Base-by-base conservation (phyloP, 2,113 vertebrate genomes). In the Peromyscus maniculatus region DNA sequence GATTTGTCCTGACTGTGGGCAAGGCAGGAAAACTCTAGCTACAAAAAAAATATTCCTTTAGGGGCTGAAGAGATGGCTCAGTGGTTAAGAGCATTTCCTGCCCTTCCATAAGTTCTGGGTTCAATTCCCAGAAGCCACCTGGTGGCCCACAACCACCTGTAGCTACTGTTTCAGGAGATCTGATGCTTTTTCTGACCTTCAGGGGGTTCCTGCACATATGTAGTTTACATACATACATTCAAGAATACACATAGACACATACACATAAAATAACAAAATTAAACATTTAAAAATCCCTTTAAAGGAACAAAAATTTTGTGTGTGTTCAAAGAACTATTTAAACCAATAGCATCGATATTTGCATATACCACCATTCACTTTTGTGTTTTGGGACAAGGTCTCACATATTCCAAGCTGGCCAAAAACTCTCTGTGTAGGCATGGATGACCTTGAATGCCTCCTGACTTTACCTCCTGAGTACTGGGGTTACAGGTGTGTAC, bases 301-400 rank as follows among this genome's bases (percentile, higher is more conserved):
- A 74, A 46, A 95, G 71, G 84, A 16, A 52, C 39, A 72, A 55
- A 72, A 57, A 67, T 26, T 84, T 16, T 26, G 8, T 10, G 62
- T 72, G 33, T 71, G 57, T 62, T 86, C 43, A 79, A 82, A 94
- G 93, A 91, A 74, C 22, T 52, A 55, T 28, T 93, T 84, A 75
- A 62, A 43, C 0, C 0, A 71, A 91, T 66, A 43, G 31, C 19
- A 91, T 57, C 26, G 59, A 24, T 21, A 66, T 77, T 59, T 84
- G 28, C 24, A 66, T 28, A 21, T 0, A 46, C 12, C 2, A 66
- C 43, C 62, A 17, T 33, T 43, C 24, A 31, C 69, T 72, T 89
- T 31, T 28, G 15, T 72, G 72, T 57, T 88, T 26, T 39, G 46
- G 72, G 67, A 72, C 33, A 72, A 66, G 36, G 3, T 28, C 22